Base-by-base conservation (phyloP, 1,140 invertebrate species). In the Drosophila teissieri region DNA sequence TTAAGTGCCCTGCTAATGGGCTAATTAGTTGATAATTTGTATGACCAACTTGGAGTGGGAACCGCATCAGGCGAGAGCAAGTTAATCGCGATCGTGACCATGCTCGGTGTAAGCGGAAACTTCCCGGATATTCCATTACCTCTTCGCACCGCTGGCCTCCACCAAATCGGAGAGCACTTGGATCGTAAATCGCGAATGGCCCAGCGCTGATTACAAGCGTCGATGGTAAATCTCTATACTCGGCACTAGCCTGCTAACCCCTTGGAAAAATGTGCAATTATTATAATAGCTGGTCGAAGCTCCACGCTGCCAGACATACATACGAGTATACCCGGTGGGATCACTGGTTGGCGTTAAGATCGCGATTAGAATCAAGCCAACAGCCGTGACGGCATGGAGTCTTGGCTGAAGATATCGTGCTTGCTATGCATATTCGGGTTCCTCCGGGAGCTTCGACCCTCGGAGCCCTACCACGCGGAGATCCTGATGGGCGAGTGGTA, bases 351-450 rank as follows among this genome's bases (percentile, higher is more conserved):
- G 39, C 19, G 34, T 31, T 42, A 49, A 55, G 22, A 44, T 57
- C 31, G 56, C 63, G 78, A 73, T 89, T 83, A 89, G 70, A 88
- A 55, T 52, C 61, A 57, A 37, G 17, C 40, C 42, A 44, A 24
- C 56, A 57, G 37, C 57, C 80, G 64, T 19, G 40, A 42, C 19
- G 78, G 52, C 31, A 55, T 63, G 54, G 67, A 62, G 92, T 90
- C 93, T 69, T 96, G 95, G 96, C 75, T 94, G 22, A 93, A 92
- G 73, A 94, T 95, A 51, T 95, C 95, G 3, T 80, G 95, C 5
- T 82, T 96, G 37, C 92, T 97, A 1, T 96, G 96, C 73, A 79
- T 95, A 36, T 97, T 96, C 92, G 96, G 96, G n/a, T 95, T 96
- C 84, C 92, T 97, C 11, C 96, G 97, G 84, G 96, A 97, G 86